Evolutionary conservation across 2,888 invertebrate genomes (phyloP).

Genomic region (Melitaea athalia): DNA sequence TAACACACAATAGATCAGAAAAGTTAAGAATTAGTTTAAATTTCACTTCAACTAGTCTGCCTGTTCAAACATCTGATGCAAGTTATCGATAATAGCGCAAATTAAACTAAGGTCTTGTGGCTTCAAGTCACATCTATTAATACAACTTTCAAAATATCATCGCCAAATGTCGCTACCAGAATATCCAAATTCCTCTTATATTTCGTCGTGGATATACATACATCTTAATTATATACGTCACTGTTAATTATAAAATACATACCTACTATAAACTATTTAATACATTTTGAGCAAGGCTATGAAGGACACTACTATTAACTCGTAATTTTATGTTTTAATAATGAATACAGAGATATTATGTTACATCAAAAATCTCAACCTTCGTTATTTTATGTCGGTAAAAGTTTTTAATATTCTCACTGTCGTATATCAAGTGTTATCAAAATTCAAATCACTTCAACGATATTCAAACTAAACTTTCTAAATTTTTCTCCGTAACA

Average conservation of each 20-base stretch:
- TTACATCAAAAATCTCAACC: too few species aligned
- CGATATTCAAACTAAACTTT: slow-evolving; percentile 1
- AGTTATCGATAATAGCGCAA: neutral
- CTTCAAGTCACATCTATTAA: neutral
- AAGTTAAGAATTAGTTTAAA: neutral
- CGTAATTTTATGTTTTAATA: too few species aligned
- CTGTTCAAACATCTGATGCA: neutral
- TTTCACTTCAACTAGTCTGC: neutral
- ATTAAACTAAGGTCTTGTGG: neutral
- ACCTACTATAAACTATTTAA: too few species aligned
- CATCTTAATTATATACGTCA: too few species aligned
- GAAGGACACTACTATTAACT: too few species aligned
- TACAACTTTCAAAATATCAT: neutral
- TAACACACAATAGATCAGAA: too few species aligned
- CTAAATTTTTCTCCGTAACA: neutral
- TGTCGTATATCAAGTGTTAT: neutral
- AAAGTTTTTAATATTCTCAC: neutral
- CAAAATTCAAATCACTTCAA: slow-evolving; percentile 8
- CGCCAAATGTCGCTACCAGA: neutral
- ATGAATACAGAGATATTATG: too few species aligned
- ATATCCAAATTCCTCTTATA: neutral
- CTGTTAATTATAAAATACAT: too few species aligned
- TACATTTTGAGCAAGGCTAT: too few species aligned
- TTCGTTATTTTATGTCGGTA: neutral
- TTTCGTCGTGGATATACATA: neutral